Percentiles rank a stretch among this genome's conserved stretches.
Conservation (phyloP, 2,797 vertebrate species). For the Simalia tracyae region DNA sequence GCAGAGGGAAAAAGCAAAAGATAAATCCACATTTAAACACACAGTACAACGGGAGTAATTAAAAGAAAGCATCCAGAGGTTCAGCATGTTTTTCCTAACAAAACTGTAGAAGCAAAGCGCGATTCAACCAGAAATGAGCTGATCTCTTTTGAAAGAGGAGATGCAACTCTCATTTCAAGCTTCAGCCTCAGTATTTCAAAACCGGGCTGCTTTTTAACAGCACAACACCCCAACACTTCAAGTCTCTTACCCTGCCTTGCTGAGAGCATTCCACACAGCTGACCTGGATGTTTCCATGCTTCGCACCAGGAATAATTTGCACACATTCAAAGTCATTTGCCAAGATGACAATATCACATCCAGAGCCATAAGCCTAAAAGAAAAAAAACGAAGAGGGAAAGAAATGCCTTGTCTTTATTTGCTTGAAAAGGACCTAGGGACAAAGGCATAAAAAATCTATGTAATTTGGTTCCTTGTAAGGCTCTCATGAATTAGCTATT, state of each 20-base stretch:
- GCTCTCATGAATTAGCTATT: background rate
- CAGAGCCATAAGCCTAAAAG: conserved; percentile 95
- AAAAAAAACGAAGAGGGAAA: background rate
- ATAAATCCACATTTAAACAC: background rate
- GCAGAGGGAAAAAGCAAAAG: conserved; percentile 63
- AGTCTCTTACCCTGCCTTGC: conserved; percentile 91
- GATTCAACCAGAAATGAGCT: background rate
- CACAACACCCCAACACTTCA: background rate
- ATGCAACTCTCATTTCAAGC: background rate
- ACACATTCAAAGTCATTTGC: conserved; percentile 98
- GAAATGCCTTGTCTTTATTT: background rate
- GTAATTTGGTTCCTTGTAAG: background rate
- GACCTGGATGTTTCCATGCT: conserved; percentile 99
- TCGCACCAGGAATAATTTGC: conserved; percentile 98
- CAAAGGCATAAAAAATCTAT: background rate
- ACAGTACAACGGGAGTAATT: background rate
- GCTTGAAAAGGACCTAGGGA: background rate
- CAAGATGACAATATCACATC: conserved; percentile 96
- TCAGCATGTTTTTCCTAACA: conserved; percentile 8
- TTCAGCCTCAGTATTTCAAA: background rate
- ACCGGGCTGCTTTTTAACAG: background rate
- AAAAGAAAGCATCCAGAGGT: background rate
- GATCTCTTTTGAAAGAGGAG: background rate
- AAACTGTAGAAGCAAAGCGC: background rate
- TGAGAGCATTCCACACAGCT: conserved; percentile 98